A percentile compares a stretch with the other conserved stretches of the same genome.
Conservation (phyloP, 2,113 vertebrate species). For the Raja brachyura region DNA sequence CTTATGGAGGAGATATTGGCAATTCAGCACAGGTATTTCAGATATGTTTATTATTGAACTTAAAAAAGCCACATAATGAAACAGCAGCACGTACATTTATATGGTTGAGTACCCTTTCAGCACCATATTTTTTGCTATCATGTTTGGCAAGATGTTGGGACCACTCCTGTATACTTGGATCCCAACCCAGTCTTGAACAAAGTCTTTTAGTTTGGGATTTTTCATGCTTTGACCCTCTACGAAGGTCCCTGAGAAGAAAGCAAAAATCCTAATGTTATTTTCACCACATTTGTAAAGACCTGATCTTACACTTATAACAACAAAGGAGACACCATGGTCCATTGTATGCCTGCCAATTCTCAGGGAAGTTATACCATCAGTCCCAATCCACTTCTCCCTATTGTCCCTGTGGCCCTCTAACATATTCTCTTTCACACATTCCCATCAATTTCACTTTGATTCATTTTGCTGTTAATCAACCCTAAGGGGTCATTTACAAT, state of each 20-base stretch:
- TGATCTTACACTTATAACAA: too few relatives aligned
- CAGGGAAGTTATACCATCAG: background rate
- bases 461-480: too few relatives aligned
- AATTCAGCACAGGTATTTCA: background rate
- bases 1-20: background rate
- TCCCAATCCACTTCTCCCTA: too few relatives aligned
- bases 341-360: background rate
- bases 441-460: too few relatives aligned
- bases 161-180: conserved; percentile 52
- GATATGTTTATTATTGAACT: conserved; percentile 12
- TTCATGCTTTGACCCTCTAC: conserved; percentile 56
- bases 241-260: conserved; percentile 57
- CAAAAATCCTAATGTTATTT: background rate
- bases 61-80: background rate
- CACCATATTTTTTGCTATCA: conserved; percentile 17
- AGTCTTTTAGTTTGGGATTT: conserved; percentile 55
- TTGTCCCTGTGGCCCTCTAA: too few relatives aligned
- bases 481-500: too few relatives aligned
- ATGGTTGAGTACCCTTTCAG: conserved; percentile 31
- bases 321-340: too few relatives aligned
- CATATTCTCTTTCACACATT: too few relatives aligned
- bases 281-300: background rate
- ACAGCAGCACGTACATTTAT: background rate
- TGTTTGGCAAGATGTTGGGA: conserved; percentile 39
- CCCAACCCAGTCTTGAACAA: conserved; percentile 57